A percentile compares a stretch with the other conserved stretches of the same genome.
Conservation (phyloP, 2,888 invertebrate species). For the Nebria salina region DNA sequence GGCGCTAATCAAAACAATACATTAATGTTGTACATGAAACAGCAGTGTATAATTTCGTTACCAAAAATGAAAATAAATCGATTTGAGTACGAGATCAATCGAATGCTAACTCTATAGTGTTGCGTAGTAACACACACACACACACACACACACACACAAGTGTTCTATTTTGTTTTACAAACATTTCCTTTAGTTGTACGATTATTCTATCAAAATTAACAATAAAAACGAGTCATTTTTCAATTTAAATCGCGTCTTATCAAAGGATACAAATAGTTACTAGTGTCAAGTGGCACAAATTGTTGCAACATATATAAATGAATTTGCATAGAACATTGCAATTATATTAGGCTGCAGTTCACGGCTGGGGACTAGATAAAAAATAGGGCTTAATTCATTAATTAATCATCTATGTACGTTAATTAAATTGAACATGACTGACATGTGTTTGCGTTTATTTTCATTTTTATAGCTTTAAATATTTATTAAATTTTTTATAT, state of each 20-base stretch:
- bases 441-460: no score
- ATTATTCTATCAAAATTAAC: background rate
- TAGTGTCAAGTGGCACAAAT: background rate
- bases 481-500: no score
- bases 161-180: background rate
- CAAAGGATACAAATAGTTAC: background rate
- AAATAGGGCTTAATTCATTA: no score
- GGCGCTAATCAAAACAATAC: slow-evolving; percentile 10
- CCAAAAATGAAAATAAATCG: slow-evolving; percentile 1
- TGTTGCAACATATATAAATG: background rate
- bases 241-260: background rate
- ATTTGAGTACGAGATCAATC: background rate
- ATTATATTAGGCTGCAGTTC: no score
- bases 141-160: no score
- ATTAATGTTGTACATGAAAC: slow-evolving; percentile 11
- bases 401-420: no score
- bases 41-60: background rate
- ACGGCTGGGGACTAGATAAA: no score
- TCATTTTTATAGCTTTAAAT: no score
- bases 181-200: background rate
- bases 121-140: no score
- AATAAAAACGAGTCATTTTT: background rate
- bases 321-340: background rate
- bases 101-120: background rate
- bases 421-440: no score